Evolutionary conservation across 2,888 invertebrate genomes (phyloP), one percentile per base, ranked within the genome.

Genomic region (Gymnosoma rotundatum): DNA sequence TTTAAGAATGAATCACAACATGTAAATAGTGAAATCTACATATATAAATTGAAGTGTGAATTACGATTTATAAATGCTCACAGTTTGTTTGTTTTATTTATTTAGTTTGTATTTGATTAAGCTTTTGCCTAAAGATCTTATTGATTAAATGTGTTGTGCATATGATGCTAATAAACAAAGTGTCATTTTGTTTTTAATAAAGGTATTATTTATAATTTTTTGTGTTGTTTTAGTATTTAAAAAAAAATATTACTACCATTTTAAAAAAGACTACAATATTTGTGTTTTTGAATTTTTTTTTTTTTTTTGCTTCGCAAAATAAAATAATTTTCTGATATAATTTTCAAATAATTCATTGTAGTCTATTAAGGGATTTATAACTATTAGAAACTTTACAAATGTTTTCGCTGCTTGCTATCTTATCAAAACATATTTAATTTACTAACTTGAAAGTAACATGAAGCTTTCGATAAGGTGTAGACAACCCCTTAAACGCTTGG

Each of bases 1-100:
- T n/a, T 5, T 50, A 38, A 3, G 21, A 25, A 60, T 75, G 75
- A 69, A 52, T 69, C 60, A 78, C 20, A 60, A 38, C 4, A 25
- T 25, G 2, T n/a, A 4, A 6, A 10, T 10, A 56, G 10, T 18
- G 2, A 56, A 25, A 25, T 25, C 25, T 56, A 38, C n/a, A 42
- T 16, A n/a, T n/a, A 21, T 42, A 6, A 25, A 54, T 67, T 56
- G 36, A 12, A 12, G 42, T 42, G 42, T 42, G 12, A 42, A 42
- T 42, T 42, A 12, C 4, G 12, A 32, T 42, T 42, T 42, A 6
- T 42, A 42, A 21, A 52, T 36, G 21, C 5, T 5, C 25, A 32
- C 2, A 32, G 25, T 5, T 32, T 32, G 25, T 32, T 4, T 54
- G 56, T 48, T 58, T 50, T 10, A 52, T 8, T 25, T 7, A 38